Evolutionary conservation across 92 coral and sea anemone genomes (phyloP).

Genomic region (Umimayanthus chanpuru): DNA sequence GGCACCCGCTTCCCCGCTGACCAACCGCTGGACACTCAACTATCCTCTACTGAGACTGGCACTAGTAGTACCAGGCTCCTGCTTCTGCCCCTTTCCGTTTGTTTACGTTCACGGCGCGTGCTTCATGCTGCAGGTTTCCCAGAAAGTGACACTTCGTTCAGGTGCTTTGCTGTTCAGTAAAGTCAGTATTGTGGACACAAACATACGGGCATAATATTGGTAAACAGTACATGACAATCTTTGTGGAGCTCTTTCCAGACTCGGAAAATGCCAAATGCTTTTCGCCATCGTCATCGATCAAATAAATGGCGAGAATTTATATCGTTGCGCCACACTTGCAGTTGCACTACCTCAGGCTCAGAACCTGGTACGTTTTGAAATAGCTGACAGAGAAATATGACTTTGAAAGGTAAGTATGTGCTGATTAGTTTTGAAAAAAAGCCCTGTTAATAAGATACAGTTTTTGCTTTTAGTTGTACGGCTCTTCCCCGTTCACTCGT

Average conservation of each 20-base stretch:
- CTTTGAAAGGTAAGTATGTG: not conserved
- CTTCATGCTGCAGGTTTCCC: too few relatives aligned
- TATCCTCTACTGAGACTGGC: not conserved
- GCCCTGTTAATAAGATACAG: too few relatives aligned
- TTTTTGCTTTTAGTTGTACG: not conserved
- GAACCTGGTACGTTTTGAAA: not conserved
- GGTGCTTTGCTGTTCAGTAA: not conserved
- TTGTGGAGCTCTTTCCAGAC: not conserved
- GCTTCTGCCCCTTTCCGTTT: not conserved
- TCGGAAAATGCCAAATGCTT: not conserved
- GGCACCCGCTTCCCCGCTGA: too few relatives aligned
- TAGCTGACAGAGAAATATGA: not conserved
- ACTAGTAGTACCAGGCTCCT: constrained; percentile 22
- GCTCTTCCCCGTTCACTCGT: too few relatives aligned
- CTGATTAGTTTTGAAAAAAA: not conserved
- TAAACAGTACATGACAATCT: not conserved
- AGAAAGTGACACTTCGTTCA: not conserved
- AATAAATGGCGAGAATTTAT: not conserved
- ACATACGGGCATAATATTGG: not conserved
- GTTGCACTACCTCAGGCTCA: not conserved
- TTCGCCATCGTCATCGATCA: not conserved
- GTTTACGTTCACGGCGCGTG: not conserved
- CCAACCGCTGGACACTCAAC: too few relatives aligned
- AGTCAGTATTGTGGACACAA: not conserved
- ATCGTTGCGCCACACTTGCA: not conserved